Conservation (phyloP, 2,797 vertebrate genomes). For the Myripristis jacobus region DNA sequence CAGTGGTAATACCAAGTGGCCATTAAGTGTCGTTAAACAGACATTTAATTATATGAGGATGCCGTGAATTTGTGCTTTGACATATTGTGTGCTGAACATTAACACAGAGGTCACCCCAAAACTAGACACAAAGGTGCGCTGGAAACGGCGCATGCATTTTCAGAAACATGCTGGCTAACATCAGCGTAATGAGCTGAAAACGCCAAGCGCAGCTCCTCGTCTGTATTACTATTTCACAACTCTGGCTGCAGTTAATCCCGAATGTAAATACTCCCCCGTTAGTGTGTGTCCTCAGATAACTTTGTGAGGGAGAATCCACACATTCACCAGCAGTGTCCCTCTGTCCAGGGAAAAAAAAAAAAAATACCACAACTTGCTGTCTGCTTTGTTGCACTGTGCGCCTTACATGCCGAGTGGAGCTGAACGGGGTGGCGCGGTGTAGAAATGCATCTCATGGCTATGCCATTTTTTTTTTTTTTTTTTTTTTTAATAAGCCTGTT, state of each 20-base stretch:
- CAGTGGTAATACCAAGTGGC: too few relatives aligned
- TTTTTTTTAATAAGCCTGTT: conserved; percentile 74
- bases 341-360: conserved; percentile 54
- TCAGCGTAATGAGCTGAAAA: not conserved
- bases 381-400: conserved; percentile 59
- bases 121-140: too few relatives aligned
- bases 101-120: too few relatives aligned
- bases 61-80: not conserved
- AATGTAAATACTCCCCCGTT: conserved; percentile 20
- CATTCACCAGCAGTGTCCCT: conserved; percentile 26
- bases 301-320: conserved; percentile 52
- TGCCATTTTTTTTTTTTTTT: conserved; percentile 53
- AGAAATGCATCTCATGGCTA: conserved; percentile 59
- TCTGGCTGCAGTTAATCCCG: conserved; percentile 40
- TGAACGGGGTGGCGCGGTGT: conserved; percentile 56
- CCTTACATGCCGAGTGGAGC: conserved; percentile 50
- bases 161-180: not conserved
- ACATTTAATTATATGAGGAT: conserved; percentile 6
- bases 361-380: conserved; percentile 54
- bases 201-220: conserved; percentile 21
- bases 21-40: too few relatives aligned
- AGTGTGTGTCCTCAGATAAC: conserved; percentile 59
- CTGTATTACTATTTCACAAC: conserved; percentile 27
- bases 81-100: too few relatives aligned
- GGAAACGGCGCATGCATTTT: too few relatives aligned